Evolutionary conservation across 2,113 vertebrate species (phyloP).

Genomic region (Elachura formosa): DNA sequence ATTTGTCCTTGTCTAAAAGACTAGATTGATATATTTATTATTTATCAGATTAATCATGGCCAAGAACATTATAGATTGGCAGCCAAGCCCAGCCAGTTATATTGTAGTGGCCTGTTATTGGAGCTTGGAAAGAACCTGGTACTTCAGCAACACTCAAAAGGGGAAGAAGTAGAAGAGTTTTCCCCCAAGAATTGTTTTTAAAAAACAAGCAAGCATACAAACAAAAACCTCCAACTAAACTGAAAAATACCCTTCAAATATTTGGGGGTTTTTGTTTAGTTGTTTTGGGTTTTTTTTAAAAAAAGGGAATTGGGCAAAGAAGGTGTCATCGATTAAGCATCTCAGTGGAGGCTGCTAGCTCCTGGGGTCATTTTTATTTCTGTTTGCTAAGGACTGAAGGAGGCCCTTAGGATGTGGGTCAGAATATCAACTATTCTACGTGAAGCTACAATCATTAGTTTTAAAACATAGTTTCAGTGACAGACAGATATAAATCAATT

Average conservation of each 20-base stretch:
- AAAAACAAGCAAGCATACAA: neutral
- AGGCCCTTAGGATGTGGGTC: slow-evolving; percentile 51
- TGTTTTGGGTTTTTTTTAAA: neutral
- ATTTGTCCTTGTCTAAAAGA: slow-evolving; percentile 99
- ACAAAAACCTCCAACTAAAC: neutral
- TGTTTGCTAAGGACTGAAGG: slow-evolving; percentile 69
- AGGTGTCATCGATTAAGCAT: slow-evolving; percentile 70
- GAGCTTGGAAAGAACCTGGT: slow-evolving; percentile 37
- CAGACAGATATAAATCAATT: slow-evolving; percentile 43
- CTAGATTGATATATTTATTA: slow-evolving; percentile 99
- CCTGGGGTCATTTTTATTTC: slow-evolving; percentile 81
- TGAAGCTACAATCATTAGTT: slow-evolving; percentile 39
- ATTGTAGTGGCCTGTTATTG: slow-evolving; percentile 55
- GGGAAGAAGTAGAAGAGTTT: neutral
- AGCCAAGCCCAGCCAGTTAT: slow-evolving; percentile 75
- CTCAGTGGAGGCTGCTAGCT: slow-evolving; percentile 68
- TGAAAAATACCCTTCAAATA: neutral
- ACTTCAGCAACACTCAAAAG: slow-evolving; percentile 49
- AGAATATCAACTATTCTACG: slow-evolving; percentile 44
- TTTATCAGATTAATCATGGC: slow-evolving; percentile 99
- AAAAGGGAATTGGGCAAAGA: neutral
- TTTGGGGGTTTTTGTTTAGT: neutral
- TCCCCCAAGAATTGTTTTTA: slow-evolving; percentile 47
- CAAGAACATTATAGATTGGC: slow-evolving; percentile 87
- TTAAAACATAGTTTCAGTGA: slow-evolving; percentile 18